Base-by-base conservation (phyloP, 2,113 vertebrate species). In the Dicrurus megarhynchus region DNA sequence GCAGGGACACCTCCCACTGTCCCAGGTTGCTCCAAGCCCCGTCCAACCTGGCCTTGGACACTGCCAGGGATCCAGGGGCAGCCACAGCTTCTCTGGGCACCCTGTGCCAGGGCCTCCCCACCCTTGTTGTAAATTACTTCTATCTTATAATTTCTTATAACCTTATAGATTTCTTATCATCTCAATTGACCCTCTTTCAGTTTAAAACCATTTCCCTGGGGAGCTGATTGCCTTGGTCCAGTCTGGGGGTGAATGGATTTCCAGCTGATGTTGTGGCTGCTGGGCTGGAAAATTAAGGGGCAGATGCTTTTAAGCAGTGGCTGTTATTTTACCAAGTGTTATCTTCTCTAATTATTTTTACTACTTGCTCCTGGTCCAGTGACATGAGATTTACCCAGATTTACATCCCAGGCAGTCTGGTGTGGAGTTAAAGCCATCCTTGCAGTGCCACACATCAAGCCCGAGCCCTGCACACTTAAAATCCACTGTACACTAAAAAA, bases 1-100 rank as follows among this genome's bases (percentile, higher is more conserved):
- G 11, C 47, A 83, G 79, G n/a, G 63, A 22, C n/a, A 42, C 3
- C 4, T 84, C 42, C 6, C 41, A 42, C 56, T 10, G 0, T 4
- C 6, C n/a, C 56, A 69, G 41, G 17, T 0, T 63, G 35, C 32
- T 61, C 55, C 47, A 49, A 61, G 11, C 41, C 16, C 20, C 0
- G 0, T 47, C 55, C 55, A 61, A 0, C 26, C n/a, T 28, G 1
- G 3, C 21, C 63, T 69, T 47, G 63, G 6, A 4, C 63, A 55
- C 47, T 13, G 11, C 41, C 79, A 90, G 63, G 26, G 26, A 23
- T 42, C 52, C 52, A 55, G 21, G n/a, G 3, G 4, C 30, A 83
- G 13, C 46, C 61, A 35, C 47, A 39, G 69, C 37, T 57, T 2
- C 44, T 20, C 68, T 20, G 22, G 23, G 16, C 24, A 69, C 0